phyloP scores from a whole-genome alignment of 64 coral and sea anemone species.

The Pocillopora verrucosa region DNA sequence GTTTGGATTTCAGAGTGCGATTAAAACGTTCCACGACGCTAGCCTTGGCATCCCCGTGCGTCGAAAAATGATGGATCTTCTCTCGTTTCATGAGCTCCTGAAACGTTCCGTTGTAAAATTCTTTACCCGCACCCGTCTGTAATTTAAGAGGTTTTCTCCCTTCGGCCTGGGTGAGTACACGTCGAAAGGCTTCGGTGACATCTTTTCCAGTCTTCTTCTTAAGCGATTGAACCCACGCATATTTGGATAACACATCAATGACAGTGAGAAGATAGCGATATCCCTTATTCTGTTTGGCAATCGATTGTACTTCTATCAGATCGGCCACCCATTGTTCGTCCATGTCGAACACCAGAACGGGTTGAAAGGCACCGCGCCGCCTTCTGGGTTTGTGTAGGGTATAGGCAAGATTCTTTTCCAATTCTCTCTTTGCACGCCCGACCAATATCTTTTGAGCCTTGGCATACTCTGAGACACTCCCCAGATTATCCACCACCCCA shows the following conservation, averaged over 20 bases:
- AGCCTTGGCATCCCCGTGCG: no score
- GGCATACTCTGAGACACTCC: neutral
- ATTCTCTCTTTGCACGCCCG: neutral
- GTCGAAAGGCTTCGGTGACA: neutral
- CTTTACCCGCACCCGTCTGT: slow-evolving; percentile 25
- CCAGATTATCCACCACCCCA: neutral
- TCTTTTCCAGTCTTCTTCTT: slow-evolving; percentile 7
- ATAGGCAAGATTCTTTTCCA: neutral
- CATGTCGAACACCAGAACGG: neutral
- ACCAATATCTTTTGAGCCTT: neutral
- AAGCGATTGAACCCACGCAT: slow-evolving; percentile 1
- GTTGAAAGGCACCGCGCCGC: neutral
- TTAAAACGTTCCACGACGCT: no score
- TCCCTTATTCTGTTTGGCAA: neutral
- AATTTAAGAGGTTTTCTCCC: neutral
- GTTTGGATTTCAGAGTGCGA: no score
- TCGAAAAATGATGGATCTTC: no score
- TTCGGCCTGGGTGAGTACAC: neutral
- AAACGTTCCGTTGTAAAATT: slow-evolving; percentile 12
- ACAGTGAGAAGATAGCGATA: neutral
- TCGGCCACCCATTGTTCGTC: slow-evolving; percentile 28
- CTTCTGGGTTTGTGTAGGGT: neutral
- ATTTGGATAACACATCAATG: slow-evolving; percentile 10
- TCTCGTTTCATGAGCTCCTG: neutral
- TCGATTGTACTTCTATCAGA: slow-evolving; percentile 1